A percentile compares a stretch with the other conserved stretches of the same genome.
Conservation (phyloP, 1,140 invertebrate genomes). For the Brachionus koreanus region DNA sequence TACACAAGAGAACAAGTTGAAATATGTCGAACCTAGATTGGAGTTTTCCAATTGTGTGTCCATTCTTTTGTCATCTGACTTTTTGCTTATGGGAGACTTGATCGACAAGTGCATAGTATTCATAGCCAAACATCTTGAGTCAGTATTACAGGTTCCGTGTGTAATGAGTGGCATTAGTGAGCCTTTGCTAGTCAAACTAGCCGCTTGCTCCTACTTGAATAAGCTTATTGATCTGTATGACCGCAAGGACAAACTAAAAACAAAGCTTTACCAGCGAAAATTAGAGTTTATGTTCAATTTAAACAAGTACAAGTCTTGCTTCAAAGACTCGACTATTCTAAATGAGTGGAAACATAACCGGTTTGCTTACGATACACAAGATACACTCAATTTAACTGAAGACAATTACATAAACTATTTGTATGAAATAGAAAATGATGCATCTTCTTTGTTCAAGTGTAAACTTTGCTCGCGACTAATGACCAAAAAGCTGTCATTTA, state of each 20-base stretch:
- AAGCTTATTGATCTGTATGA: conserved; percentile 74
- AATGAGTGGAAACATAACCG: conserved; percentile 60
- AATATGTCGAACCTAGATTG: conserved; percentile 49
- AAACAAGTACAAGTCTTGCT: conserved; percentile 69
- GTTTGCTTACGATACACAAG: conserved; percentile 56
- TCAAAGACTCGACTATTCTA: conserved; percentile 64
- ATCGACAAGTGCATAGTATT: conserved; percentile 74
- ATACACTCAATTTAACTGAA: conserved; percentile 65
- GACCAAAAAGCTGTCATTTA: conserved; percentile 28
- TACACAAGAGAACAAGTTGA: conserved; percentile 7
- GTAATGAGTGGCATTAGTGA: conserved; percentile 78
- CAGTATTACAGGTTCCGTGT: conserved; percentile 71
- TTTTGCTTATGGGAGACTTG: conserved; percentile 84
- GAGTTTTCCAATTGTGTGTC: conserved; percentile 81
- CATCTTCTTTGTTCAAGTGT: conserved; percentile 1
- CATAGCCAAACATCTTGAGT: conserved; percentile 73
- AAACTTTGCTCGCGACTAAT: conserved; percentile 41
- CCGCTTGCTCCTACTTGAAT: conserved; percentile 64
- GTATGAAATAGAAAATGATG: conserved; percentile 63
- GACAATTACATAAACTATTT: conserved; percentile 67
- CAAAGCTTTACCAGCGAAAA: conserved; percentile 74
- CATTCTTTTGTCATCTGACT: conserved; percentile 84
- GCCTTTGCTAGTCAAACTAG: conserved; percentile 67
- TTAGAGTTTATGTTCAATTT: conserved; percentile 70
- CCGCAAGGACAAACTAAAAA: conserved; percentile 76